Conservation (phyloP, 2,888 invertebrate species). For the Amphipoea oculea region DNA sequence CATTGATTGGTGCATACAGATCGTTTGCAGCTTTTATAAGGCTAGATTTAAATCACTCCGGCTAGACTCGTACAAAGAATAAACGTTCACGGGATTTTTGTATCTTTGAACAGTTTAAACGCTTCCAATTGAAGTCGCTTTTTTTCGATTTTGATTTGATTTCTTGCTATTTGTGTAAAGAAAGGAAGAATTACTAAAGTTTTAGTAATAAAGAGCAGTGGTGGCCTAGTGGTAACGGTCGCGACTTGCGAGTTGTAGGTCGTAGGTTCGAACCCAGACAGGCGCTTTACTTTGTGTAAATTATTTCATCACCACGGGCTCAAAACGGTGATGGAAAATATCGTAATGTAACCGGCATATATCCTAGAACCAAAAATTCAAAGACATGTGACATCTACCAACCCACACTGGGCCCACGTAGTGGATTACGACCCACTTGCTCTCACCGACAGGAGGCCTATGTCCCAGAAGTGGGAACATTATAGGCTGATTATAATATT, state of each 20-base stretch:
- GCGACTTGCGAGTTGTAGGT: no score
- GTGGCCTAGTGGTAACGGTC: no score
- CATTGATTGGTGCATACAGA: slow-evolving; percentile 69
- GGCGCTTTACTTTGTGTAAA: not conserved
- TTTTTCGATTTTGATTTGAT: not conserved
- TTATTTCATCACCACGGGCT: not conserved
- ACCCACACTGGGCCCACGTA: no score
- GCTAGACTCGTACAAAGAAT: slow-evolving; percentile 16
- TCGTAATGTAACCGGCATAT: not conserved
- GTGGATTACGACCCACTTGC: no score
- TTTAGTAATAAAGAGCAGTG: not conserved
- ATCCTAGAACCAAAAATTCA: not conserved
- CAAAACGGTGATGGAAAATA: not conserved
- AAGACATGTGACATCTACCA: not conserved
- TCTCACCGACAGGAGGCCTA: no score
- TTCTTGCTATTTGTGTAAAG: not conserved
- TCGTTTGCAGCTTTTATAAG: slow-evolving; percentile 57
- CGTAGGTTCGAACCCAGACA: no score
- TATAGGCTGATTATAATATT: no score
- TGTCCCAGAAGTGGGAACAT: no score
- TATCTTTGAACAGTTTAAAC: slow-evolving; percentile 27
- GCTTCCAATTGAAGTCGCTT: not conserved
- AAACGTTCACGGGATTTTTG: slow-evolving; percentile 31
- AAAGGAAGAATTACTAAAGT: no score
- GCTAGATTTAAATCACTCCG: slow-evolving; percentile 40